Evolutionary conservation across 2,888 invertebrate species (phyloP), one percentile per base, ranked within the genome.

Genomic region (Muschampia plurimacula): DNA sequence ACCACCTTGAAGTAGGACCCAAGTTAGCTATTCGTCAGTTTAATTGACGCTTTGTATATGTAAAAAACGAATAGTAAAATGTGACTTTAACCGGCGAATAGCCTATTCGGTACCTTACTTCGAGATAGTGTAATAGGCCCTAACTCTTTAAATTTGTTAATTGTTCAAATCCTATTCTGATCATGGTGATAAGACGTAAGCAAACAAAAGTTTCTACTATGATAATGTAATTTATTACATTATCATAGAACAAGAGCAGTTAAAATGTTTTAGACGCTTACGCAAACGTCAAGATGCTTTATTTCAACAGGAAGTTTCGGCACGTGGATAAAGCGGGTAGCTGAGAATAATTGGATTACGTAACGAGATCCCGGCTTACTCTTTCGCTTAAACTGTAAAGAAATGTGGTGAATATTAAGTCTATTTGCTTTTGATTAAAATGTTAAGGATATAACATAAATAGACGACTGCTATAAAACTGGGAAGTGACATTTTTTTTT

Each of bases 381-480:
- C 72, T 64, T 73, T 64, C 67, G 57, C 64, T 68, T 73, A 59
- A 63, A 72, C 63, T 64, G 68, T 64, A 64, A 73, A 73, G 72
- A 73, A 73, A 73, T 73, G 72, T 73, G 72, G 72, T 64, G 72
- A 68, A 73, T 73, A 68, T 73, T 64, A 73, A 73, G 68, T 68
- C 64, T 73, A 73, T 73, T 73, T 68, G 64, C 64, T 49, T 49
- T 68, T 72, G 72, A 72, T 72, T 72, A 72, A 72, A 67, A 68
- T 64, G 68, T 68, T 72, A 68, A 72, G 55, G 64, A 64, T 72
- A 64, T 55, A 49, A 72, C 67, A 67, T 67, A 63, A 72, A 67
- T 44, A 62, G 39, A 41, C 46, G 13, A n/a, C 66, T 46, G 46
- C 46, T 39, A 46, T 22, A n/a, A 59, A 52, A 41, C 52, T 36